Conservation (phyloP, 2,797 vertebrate genomes). For the Pampus argenteus region DNA sequence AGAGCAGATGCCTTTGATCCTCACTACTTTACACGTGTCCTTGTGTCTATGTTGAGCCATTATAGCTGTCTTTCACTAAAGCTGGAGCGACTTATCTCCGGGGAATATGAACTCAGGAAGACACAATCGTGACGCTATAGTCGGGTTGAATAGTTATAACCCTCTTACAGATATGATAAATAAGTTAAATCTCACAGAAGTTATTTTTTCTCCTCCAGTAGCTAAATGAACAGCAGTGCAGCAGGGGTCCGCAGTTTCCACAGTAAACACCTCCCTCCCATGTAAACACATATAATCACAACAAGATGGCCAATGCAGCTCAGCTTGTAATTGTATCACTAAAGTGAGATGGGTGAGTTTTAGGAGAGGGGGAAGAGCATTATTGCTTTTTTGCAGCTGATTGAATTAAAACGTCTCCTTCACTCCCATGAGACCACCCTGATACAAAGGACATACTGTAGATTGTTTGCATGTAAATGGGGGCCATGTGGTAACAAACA, state of each 20-base stretch:
- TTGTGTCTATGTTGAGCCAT: slow-evolving; percentile 42
- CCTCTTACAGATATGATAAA: slow-evolving; percentile 67
- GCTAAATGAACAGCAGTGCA: slow-evolving; percentile 65
- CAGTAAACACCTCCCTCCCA: slow-evolving; percentile 79
- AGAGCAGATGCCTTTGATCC: slow-evolving; percentile 13
- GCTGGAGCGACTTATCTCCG: slow-evolving; percentile 51
- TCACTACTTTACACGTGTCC: slow-evolving; percentile 15
- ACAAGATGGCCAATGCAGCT: slow-evolving; percentile 78
- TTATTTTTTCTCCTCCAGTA: slow-evolving; percentile 64
- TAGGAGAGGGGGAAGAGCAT: slow-evolving; percentile 33
- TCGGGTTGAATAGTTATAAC: slow-evolving; percentile 73
- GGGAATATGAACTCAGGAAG: slow-evolving; percentile 47
- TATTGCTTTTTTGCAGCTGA: slow-evolving; percentile 72
- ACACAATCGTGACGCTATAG: slow-evolving; percentile 53
- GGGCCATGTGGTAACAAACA: slow-evolving; percentile 56
- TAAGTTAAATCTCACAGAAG: slow-evolving; percentile 65
- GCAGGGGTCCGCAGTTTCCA: slow-evolving; percentile 68
- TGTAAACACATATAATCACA: slow-evolving; percentile 84
- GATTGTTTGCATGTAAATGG: slow-evolving; percentile 58
- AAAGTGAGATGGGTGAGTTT: slow-evolving; percentile 74
- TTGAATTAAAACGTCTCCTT: slow-evolving; percentile 78
- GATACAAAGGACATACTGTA: slow-evolving; percentile 71
- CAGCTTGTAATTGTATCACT: slow-evolving; percentile 75
- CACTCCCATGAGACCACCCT: slow-evolving; percentile 68
- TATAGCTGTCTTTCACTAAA: slow-evolving; percentile 46